Base-by-base conservation (phyloP, 2,888 invertebrate genomes). In the Spilosoma lubricipeda region DNA sequence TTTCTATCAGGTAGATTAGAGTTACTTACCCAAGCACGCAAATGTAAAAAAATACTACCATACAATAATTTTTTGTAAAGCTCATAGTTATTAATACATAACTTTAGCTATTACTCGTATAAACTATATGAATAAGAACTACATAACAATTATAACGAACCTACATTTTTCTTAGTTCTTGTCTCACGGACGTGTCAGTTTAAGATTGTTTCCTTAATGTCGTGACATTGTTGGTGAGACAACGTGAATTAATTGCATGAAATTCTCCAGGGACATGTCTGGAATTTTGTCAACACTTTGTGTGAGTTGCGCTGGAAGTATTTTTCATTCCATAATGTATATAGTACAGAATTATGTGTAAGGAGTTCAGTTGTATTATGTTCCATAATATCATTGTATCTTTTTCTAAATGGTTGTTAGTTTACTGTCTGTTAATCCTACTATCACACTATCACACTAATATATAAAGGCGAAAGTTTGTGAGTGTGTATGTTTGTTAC, bases 131-230 rank as follows among this genome's bases (percentile, higher is more conserved):
- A 33, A 3, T 5, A 30, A 56, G 23, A 56, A n/a, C 13, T 36
- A n/a, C 56, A 15, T 23, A 36, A 56, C 20, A 69, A 69, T 56
- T 30, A 13, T 33, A 69, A 33, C 68, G 13, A 56, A 56, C 15
- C 13, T 33, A 23, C 27, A 15, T 20, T 56, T 45, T 64, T 59
- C 70, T 30, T 63, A 23, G 36, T 65, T 48, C 65, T n/a, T 45
- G 27, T 65, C 52, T 39, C 52, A 56, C 23, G n/a, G 42, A 27
- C n/a, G 48, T 72, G 72, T 72, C 70, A 67, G 13, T 45, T 59
- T 59, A 39, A 52, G 39, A 70, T 48, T 59, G 33, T 70, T 73
- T 42, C 42, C 65, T 70, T 56, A 69, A 69, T 52, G 65, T 66
- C 59, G 33, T 27, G 72, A 72, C 48, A 42, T 72, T 67, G 68